Evolutionary conservation across 2,888 invertebrate genomes (phyloP), one percentile per base, ranked within the genome.

Genomic region (Drosophila prostipennis): DNA sequence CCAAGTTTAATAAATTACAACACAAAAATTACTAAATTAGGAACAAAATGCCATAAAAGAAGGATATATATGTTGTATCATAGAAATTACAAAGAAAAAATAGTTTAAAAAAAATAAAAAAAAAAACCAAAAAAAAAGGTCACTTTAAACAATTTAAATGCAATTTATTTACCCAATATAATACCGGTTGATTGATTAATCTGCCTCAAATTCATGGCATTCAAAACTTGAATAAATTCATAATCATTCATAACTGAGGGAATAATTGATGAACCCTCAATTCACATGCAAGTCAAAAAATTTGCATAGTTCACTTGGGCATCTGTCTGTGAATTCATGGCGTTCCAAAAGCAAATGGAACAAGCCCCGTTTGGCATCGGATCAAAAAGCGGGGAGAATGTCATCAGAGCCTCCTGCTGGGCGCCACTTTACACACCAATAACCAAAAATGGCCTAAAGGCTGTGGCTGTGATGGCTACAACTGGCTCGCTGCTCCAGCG

Each of bases 401-500:
- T 59, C 77, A 76, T 64, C 46, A 43, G 55, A 36, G 61, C 54
- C 52, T 46, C 68, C 76, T 59, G 61, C 61, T 65, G 68, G 58
- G 64, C 72, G 59, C 64, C 42, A 57, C 58, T 45, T 65, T 56
- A 56, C 68, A 68, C 68, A 68, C 56, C 49, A 70, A 52, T 70
- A 53, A 54, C 54, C 70, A 51, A 72, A 54, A 55, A 42, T 46
- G 55, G 55, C 55, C 42, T 29, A 52, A 34, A 49, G 58, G 39
- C 42, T 26, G 26, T 26, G 26, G 6, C 26, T 26, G 26, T 6
- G 26, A 26, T 26, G 16, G 14, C 61, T 61, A 48, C 48, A 71
- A 56, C 72, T 48, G 63, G 61, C 55, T 52, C 16, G 19, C 19
- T 19, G 32, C 58, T 26, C 23, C 2, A 14, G 40, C 51, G 45